A percentile compares a stretch with the other conserved stretches of the same genome.
Evolutionary conservation across 2,113 vertebrate genomes (phyloP).

Genomic region (Corythaeola cristata): DNA sequence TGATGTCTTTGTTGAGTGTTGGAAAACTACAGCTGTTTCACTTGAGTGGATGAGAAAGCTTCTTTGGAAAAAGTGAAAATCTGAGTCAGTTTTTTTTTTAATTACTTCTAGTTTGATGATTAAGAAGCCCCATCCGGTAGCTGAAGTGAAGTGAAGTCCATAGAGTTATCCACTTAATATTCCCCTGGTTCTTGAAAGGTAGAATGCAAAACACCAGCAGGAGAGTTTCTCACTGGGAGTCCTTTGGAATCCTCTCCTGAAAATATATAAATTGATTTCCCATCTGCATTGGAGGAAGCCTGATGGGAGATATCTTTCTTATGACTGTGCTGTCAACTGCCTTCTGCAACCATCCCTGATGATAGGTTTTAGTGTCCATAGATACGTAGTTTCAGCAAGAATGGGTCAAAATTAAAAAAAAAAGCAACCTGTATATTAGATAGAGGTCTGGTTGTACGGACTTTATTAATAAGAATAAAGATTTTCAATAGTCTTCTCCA

Average conservation of each 20-base stretch:
- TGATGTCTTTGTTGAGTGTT: not conserved
- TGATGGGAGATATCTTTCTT: conserved; percentile 37
- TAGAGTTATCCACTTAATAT: conserved; percentile 14
- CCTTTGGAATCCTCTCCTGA: conserved; percentile 30
- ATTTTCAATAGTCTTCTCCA: not conserved
- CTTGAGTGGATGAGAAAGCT: not conserved
- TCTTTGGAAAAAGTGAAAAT: not conserved
- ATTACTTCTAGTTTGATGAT: not conserved
- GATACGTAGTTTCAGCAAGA: not conserved
- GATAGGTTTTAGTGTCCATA: not conserved
- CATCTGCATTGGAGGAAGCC: conserved; percentile 9
- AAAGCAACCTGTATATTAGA: not conserved
- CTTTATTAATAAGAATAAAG: not conserved
- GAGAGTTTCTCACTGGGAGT: not conserved
- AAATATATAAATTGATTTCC: conserved; percentile 57
- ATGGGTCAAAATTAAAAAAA: conserved; percentile 19
- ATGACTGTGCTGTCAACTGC: not conserved
- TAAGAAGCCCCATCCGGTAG: not conserved
- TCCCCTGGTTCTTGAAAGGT: not conserved
- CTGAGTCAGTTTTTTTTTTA: not conserved
- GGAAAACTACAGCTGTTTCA: not conserved
- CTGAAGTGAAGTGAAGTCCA: not conserved
- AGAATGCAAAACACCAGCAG: not conserved
- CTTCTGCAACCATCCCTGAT: not conserved
- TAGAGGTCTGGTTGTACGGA: not conserved